Evolutionary conservation across 2,888 invertebrate genomes (phyloP), one percentile per base, ranked within the genome.

Genomic region (Oscheius myriophilus): DNA sequence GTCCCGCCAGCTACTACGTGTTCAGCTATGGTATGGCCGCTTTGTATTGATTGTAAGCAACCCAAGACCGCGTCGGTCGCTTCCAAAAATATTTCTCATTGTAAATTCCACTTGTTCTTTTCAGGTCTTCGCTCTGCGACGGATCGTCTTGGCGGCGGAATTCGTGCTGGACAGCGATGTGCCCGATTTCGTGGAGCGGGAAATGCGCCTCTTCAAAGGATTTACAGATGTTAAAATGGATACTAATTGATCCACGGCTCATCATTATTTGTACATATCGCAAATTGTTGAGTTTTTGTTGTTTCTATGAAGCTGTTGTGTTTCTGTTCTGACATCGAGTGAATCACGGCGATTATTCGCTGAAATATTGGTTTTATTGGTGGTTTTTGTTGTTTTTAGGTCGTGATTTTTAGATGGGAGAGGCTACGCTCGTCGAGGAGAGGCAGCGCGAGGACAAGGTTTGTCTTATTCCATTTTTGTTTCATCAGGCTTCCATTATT

Each of bases 401-500:
- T 25, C 3, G 12, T 25, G 42, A 41, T n/a, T 57, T 23, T 14
- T 2, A 65, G 49, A 80, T 80, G 80, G 80, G 78, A 43, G 73
- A 67, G 16, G 78, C 70, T 42, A 57, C 72, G 61, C 67, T 74
- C 25, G 71, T 76, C 21, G 72, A 73, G 67, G 59, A 76, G 51
- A 81, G 84, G 33, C 81, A 84, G 45, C 63, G 72, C 1, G 78
- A 81, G 51, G 84, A 84, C 51, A 78, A 82, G 55, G 67, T 61
- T 42, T 39, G 21, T 49, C 1, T 45, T n/a, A n/a, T n/a, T n/a
- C n/a, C n/a, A 18, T 49, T 21, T 18, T n/a, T n/a, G 3, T 49
- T 49, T 49, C n/a, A n/a, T n/a, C n/a, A n/a, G n/a, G n/a, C n/a
- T n/a, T n/a, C n/a, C n/a, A n/a, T n/a, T n/a, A n/a, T n/a, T n/a